Evolutionary conservation across 1,140 invertebrate species (phyloP).

Genomic region (Drosophila lowei): DNA sequence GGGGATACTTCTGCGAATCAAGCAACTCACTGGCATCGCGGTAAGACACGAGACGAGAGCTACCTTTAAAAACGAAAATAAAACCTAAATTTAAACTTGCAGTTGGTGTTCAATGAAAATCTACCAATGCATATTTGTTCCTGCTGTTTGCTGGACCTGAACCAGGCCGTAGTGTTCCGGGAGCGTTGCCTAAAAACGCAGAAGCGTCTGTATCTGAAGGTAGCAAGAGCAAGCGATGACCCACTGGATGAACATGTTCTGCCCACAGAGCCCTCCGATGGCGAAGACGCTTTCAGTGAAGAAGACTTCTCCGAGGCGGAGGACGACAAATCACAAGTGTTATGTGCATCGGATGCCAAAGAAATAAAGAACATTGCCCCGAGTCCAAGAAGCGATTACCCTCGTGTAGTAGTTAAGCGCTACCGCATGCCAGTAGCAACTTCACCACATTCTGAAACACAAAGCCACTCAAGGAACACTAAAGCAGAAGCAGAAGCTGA

Average conservation of each 20-base stretch:
- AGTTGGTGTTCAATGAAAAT: constrained; percentile 21
- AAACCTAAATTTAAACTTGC: background rate
- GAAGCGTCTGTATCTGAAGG: background rate
- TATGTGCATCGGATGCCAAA: background rate
- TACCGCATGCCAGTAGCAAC: background rate
- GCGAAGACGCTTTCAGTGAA: background rate
- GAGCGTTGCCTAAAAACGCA: constrained; percentile 52
- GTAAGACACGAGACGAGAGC: constrained; percentile 18
- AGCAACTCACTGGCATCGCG: constrained; percentile 47
- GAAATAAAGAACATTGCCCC: background rate
- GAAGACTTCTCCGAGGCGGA: background rate
- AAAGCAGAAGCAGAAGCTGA: background rate
- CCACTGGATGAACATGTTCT: constrained; percentile 2
- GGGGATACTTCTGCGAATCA: constrained; percentile 31
- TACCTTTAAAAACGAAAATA: background rate
- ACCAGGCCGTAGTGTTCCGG: constrained; percentile 55
- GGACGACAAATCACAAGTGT: background rate
- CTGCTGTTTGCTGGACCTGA: constrained; percentile 57
- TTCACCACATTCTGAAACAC: background rate
- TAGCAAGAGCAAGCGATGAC: background rate
- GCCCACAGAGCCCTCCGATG: too few species aligned
- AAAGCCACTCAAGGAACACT: background rate
- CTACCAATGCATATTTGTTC: constrained; percentile 64
- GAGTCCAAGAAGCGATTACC: constrained; percentile 13
- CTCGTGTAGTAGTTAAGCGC: constrained; percentile 34